Base-by-base conservation (phyloP, 2,888 invertebrate genomes). In the Napeogenes inachia region DNA sequence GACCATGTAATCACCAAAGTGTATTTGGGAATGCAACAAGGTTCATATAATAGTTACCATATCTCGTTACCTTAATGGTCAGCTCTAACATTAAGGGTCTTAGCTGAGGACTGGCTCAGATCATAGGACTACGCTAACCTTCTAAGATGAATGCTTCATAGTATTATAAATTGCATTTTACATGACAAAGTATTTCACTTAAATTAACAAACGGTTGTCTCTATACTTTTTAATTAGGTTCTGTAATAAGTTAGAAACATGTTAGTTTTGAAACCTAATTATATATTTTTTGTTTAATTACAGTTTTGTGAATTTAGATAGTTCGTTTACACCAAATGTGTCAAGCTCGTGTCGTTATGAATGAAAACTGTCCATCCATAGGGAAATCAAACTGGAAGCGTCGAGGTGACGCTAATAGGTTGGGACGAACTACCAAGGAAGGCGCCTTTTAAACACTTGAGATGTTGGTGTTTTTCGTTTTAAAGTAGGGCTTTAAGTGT, bases 301-400 rank as follows among this genome's bases (percentile, higher is more conserved):
- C 56, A 57, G 56, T 58, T 58, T 62, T 59, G 61, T 59, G 62
- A 59, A 64, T 64, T 65, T 60, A 60, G 60, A 56, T 57, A 54
- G 57, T 58, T 33, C 57, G 56, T 59, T 62, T 59, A 42, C 47
- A 64, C 38, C 59, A 42, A 50, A 56, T 60, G 55, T 60, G 32
- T 38, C 38, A 57, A 30, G 6, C 35, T 60, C 38, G 21, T 45
- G 59, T 55, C 59, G 57, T 55, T 60, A 64, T 63, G 55, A 65
- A 70, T 67, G 70, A 80, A 72, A 72, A 73, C 77, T 77, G 80
- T 70, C 71, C 75, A 76, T 77, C 87, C 86, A 75, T 70, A 81
- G 89, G 89, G 89, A 89, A 89, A 89, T 89, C 85, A 85, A 87
- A 87, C 83, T 82, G 71, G 77, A 73, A 71, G 74, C 75, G 73